Base-by-base conservation (phyloP, 1,140 invertebrate genomes). In the Halesus radiatus region DNA sequence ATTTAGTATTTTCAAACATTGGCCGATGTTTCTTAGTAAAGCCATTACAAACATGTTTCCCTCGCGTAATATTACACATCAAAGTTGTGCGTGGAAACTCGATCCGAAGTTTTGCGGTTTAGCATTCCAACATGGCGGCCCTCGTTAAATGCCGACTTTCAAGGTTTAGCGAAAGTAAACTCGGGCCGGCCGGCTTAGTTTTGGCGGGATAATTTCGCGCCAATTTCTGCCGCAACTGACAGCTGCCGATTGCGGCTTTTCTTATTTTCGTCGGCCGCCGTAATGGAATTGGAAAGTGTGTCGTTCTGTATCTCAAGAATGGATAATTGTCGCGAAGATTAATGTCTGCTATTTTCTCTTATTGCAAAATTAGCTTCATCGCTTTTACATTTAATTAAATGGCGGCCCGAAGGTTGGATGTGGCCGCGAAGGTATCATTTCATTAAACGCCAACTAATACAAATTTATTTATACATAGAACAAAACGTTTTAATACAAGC, bases 181-280 rank as follows among this genome's bases (percentile, higher is more conserved):
- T 8, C 23, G 3, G 23, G 23, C 18, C 18, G 3, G 20, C 22
- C 62, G 23, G 29, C 23, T n/a, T n/a, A 20, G 37, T 70, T 70
- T 70, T 50, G 66, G 37, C 66, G 66, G 66, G 66, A 70, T 32
- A 70, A 70, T 70, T 68, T 68, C 64, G 64, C 64, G 64, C 64
- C 26, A 68, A 45, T 68, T 8, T 70, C 37, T 50, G 66, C 37
- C 37, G 32, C 37, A 23, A 66, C 66, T 52, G 66, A 70, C 66
- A 70, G 66, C 66, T 66, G 18, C 22, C 66, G 23, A 20, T 70
- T 52, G 66, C 16, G 66, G 37, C 32, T 70, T 70, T 70, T 50
- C 29, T 50, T 70, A 20, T 68, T 52, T 70, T 70, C 37, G 37
- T 26, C 26, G 22, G 7, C 16, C 23, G 22, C 18, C 23, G 20